These are phyloP conservation scores for Neopipo cinnamomea DNA, from an alignment of 2,113 vertebrate genomes.

Conservation along the genomic window DNA sequence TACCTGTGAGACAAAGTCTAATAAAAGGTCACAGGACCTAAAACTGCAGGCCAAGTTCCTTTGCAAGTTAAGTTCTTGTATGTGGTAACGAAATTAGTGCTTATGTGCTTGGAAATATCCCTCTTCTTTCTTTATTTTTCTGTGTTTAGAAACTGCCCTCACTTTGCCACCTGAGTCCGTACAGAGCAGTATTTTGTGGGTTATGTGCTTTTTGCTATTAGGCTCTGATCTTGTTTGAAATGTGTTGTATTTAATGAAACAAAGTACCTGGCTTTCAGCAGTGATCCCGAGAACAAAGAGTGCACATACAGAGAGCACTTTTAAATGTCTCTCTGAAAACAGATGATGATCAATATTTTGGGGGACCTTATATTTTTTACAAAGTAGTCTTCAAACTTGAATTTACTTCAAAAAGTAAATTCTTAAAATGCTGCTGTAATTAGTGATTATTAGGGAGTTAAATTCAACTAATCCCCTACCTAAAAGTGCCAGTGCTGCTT, in stretches of 20 bases:
- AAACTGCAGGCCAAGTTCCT: background rate
- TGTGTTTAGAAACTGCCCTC: background rate
- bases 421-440: background rate
- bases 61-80: background rate
- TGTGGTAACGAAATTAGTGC: background rate
- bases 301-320: background rate
- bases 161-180: background rate
- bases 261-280: background rate
- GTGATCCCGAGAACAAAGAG: background rate
- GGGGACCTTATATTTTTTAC: background rate
- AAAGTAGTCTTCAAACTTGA: background rate
- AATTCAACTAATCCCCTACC: background rate
- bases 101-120: background rate
- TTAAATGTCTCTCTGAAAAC: background rate
- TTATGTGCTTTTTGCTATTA: background rate
- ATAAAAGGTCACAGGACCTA: background rate
- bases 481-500: background rate
- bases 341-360: background rate
- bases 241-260: background rate
- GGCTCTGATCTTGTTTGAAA: background rate
- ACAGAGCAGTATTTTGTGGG: background rate
- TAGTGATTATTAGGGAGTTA: background rate
- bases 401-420: background rate
- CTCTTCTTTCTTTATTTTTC: background rate
- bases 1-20: background rate